Conservation (phyloP, 2,888 invertebrate genomes). For the Drosophila limbata region DNA sequence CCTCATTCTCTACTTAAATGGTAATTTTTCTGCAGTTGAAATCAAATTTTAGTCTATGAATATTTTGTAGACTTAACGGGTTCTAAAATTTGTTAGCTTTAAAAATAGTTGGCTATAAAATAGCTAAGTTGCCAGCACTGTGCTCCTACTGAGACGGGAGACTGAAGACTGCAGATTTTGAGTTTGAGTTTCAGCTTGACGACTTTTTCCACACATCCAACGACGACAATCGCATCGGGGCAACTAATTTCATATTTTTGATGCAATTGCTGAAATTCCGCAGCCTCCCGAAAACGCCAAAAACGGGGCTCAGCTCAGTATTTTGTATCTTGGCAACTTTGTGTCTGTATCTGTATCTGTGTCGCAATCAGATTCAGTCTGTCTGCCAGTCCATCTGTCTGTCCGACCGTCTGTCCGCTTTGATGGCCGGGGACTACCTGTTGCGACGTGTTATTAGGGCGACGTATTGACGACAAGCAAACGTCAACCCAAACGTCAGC, state of each 20-base stretch:
- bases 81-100: too few species aligned
- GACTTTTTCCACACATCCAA: constrained; percentile 61
- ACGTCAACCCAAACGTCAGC: constrained; percentile 84
- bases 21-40: too few species aligned
- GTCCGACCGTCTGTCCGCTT: constrained; percentile 34
- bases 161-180: neutral
- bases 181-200: constrained; percentile 51
- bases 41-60: too few species aligned
- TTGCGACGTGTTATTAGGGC: constrained; percentile 85
- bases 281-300: constrained; percentile 54
- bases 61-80: too few species aligned
- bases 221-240: constrained; percentile 4
- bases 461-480: constrained; percentile 85
- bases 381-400: constrained; percentile 16
- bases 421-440: constrained; percentile 83
- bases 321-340: neutral
- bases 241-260: constrained; percentile 84
- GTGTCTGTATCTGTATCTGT: constrained; percentile 51
- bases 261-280: constrained; percentile 82
- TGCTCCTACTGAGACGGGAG: neutral
- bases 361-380: constrained; percentile 73
- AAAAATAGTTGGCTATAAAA: too few species aligned
- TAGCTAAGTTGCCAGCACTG: too few species aligned
- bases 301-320: constrained; percentile 18
- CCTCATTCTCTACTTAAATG: too few species aligned